Percentiles rank a stretch among this genome's conserved stretches.
phyloP scores from a whole-genome alignment of 2,113 vertebrate species.

The Nerophis lumbriciformis region DNA sequence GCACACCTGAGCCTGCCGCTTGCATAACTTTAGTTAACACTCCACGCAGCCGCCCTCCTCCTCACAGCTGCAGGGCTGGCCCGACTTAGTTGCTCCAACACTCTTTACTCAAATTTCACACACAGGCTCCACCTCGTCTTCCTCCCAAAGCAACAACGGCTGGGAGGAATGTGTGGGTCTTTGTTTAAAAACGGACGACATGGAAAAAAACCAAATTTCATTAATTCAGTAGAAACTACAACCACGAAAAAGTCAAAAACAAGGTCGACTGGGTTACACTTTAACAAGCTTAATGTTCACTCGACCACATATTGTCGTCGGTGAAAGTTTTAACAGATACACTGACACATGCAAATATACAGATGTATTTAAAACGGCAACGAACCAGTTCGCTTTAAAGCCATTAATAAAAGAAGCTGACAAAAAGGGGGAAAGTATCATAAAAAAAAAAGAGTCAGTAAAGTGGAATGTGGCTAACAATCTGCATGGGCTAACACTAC shows the following conservation, averaged over 20 bases:
- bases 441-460: constrained; percentile 30
- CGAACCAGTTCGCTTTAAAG: neutral
- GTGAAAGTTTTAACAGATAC: no score
- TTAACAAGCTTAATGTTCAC: no score
- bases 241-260: no score
- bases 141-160: constrained; percentile 56
- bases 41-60: neutral
- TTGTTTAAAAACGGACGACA: constrained; percentile 42
- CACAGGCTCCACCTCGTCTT: constrained; percentile 73
- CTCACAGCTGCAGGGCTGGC: constrained; percentile 46
- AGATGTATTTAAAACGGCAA: neutral
- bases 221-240: neutral
- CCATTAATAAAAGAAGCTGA: constrained; percentile 22
- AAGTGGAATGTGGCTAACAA: constrained; percentile 37
- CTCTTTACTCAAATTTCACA: constrained; percentile 70
- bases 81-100: constrained; percentile 50
- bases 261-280: no score
- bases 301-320: no score
- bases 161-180: constrained; percentile 66
- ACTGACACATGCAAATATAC: neutral
- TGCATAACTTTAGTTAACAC: neutral
- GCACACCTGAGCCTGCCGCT: neutral
- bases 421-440: constrained; percentile 17
- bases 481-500: constrained; percentile 10
- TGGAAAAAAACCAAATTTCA: neutral